A percentile compares a stretch with the other conserved stretches of the same genome.
phyloP scores from a whole-genome alignment of 2,888 invertebrate species.

The Chrysolina oricalcia region DNA sequence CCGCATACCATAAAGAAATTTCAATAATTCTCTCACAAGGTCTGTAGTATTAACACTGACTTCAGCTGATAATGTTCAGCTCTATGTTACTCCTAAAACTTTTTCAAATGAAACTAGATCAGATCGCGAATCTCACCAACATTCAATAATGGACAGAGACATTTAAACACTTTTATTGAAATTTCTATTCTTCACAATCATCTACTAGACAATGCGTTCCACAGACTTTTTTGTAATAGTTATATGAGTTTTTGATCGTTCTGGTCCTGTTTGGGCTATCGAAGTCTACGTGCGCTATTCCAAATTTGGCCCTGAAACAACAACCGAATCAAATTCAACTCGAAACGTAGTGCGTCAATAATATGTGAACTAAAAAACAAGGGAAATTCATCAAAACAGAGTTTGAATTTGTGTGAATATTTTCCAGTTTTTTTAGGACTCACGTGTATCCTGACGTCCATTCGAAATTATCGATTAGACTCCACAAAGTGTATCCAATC shows the following conservation, averaged over 20 bases:
- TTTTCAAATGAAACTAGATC: too few relatives aligned
- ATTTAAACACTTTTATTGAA: not conserved
- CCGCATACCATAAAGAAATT: too few relatives aligned
- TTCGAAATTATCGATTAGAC: constrained; percentile 65
- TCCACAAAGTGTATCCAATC: constrained; percentile 70
- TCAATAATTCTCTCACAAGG: too few relatives aligned
- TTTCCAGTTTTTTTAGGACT: constrained; percentile 62
- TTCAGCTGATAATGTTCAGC: too few relatives aligned
- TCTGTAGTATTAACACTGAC: too few relatives aligned
- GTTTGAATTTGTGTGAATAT: too few relatives aligned
- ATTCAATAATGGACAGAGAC: too few relatives aligned
- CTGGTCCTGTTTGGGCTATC: constrained; percentile 75
- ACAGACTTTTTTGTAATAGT: constrained; percentile 74
- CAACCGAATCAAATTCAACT: not conserved
- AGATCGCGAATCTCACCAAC: too few relatives aligned
- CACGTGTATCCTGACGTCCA: constrained; percentile 72
- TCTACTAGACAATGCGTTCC: constrained; percentile 62
- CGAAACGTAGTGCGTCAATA: too few relatives aligned
- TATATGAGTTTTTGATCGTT: constrained; percentile 78
- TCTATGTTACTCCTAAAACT: too few relatives aligned
- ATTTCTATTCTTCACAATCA: constrained; percentile 54
- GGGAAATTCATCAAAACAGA: too few relatives aligned
- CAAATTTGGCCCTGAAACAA: constrained; percentile 73
- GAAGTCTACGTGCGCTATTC: constrained; percentile 81
- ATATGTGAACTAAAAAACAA: not conserved